Base-by-base conservation (phyloP, 2,113 vertebrate species). In the Phyllostomus hastatus region DNA sequence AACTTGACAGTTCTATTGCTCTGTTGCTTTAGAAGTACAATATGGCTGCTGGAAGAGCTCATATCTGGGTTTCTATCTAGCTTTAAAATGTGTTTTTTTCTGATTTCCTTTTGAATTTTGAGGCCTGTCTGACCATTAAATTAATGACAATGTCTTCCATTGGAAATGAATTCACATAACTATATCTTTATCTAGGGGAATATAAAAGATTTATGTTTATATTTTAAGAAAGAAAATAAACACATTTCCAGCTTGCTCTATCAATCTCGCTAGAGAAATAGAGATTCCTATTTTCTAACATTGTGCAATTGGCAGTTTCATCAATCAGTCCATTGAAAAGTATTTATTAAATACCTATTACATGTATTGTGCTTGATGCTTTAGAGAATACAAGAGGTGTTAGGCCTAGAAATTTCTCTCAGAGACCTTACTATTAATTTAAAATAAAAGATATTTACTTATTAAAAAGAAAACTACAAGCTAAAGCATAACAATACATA, bases 221-320 rank as follows among this genome's bases (percentile, higher is more conserved):
- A 76, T 64, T 90, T 96, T 33, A 38, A 90, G 31, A 66, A 59
- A 61, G 66, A 90, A 90, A 96, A 88, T 88, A 59, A 69, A 17
- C 20, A 38, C 1, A 72, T 72, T 43, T 11, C 10, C 76, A 70
- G 52, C 31, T 87, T 75, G 20, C 1, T 79, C 14, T 75, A 54
- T 88, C 28, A 52, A 52, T 64, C 38, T 35, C 2, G 20, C 5
- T 50, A 43, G 46, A 90, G 69, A 90, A 20, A 48, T 0, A 88
- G 12, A 82, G 5, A 72, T 69, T 54, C 28, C 1, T 79, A 46
- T 79, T 94, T 88, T 72, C 35, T 54, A 81, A 84, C 46, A 73
- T 57, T 48, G 10, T 92, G 46, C 8, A 79, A 79, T 79, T 66
- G 48, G n/a, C 57, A 52, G 33, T 89, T 85, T 89, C 33, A 59